Evolutionary conservation across 2,888 invertebrate species (phyloP).

Genomic region (Microctonus aethiopoides): DNA sequence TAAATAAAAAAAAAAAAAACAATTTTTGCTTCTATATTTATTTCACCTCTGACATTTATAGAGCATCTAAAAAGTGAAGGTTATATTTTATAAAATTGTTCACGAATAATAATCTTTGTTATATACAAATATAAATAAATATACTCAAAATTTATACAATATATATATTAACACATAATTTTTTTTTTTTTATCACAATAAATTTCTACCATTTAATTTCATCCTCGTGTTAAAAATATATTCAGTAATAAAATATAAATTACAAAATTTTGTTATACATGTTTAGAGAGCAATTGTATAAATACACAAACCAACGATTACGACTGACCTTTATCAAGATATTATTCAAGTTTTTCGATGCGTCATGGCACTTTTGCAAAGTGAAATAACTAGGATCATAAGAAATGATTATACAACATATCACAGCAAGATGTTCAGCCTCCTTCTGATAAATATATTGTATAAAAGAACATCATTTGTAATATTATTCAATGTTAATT

Average conservation of each 20-base stretch:
- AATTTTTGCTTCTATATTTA: not conserved
- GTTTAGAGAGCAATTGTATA: not conserved
- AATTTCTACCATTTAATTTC: not conserved
- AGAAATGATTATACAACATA: conserved; percentile 24
- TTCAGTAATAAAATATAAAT: not conserved
- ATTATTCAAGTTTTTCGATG: conserved; percentile 24
- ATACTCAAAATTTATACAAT: not conserved
- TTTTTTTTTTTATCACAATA: too few species aligned
- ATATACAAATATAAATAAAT: too few species aligned
- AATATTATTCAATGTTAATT: conserved; percentile 19
- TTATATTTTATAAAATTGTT: not conserved
- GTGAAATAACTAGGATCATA: conserved; percentile 6
- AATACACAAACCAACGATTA: conserved; percentile 16
- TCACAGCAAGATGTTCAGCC: not conserved
- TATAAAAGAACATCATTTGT: conserved; percentile 9
- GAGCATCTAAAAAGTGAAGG: conserved; percentile 1
- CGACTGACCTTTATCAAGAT: conserved; percentile 17
- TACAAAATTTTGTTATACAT: not conserved
- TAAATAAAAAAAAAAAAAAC: too few species aligned
- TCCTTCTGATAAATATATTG: not conserved
- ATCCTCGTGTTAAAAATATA: not conserved
- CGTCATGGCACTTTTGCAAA: conserved; percentile 19
- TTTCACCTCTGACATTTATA: conserved; percentile 7
- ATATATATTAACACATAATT: not conserved
- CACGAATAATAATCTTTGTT: not conserved